A percentile compares a stretch with the other conserved stretches of the same genome.
These are phyloP conservation scores for Pelecanoides urinatrix DNA, from an alignment of 2,113 vertebrate species.

Conservation along the genomic window DNA sequence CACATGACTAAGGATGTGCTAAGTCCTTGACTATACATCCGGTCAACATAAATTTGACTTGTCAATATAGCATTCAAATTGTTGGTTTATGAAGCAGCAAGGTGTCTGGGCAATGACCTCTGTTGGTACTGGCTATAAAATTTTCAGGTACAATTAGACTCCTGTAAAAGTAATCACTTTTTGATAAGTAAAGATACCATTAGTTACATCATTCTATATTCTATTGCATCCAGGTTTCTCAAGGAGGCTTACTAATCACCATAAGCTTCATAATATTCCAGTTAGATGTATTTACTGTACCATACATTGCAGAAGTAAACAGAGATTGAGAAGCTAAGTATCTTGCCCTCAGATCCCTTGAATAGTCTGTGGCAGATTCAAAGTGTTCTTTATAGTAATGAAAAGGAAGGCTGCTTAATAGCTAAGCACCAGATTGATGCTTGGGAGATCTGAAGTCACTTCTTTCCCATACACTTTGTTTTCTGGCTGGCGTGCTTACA, in stretches of 20 bases:
- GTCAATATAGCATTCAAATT: not conserved
- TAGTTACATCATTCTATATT: not conserved
- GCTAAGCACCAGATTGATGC: not conserved
- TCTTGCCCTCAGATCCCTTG: not conserved
- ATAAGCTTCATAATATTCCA: not conserved
- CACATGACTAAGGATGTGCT: not conserved
- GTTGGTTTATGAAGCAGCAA: not conserved
- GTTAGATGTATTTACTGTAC: not conserved
- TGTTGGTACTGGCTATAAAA: not conserved
- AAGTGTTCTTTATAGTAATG: not conserved
- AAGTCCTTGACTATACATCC: not conserved
- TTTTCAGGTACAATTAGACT: not conserved
- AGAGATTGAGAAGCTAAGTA: not conserved
- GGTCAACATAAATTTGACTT: not conserved
- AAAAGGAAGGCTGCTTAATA: not conserved
- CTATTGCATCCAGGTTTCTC: not conserved
- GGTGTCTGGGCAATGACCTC: not conserved
- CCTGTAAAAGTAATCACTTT: not conserved
- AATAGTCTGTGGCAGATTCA: not conserved
- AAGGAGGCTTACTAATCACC: not conserved
- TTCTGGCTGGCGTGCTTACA: not conserved
- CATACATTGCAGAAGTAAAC: not conserved
- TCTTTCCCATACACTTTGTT: not conserved
- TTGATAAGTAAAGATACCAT: not conserved
- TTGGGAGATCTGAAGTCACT: not conserved